These are phyloP conservation scores for Zosterops lateralis DNA, from an alignment of 2,113 vertebrate genomes.

Conservation along the genomic window DNA sequence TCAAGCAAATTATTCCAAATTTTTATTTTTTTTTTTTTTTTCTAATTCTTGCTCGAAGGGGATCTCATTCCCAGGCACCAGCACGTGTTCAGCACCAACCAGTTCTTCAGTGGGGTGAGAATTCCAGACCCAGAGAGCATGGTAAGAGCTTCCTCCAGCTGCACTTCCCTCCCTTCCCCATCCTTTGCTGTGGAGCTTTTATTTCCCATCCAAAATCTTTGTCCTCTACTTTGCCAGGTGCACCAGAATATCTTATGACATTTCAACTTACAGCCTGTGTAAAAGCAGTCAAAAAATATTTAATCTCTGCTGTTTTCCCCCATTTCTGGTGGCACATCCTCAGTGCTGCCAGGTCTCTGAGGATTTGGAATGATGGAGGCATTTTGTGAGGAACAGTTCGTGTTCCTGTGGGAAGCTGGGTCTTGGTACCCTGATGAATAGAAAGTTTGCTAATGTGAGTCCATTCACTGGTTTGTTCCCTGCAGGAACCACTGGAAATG, in stretches of 20 bases:
- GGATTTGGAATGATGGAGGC: rapidly evolving
- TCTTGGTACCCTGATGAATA: neutral
- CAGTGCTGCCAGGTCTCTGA: neutral
- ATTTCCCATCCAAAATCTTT: neutral
- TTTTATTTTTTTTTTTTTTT: neutral
- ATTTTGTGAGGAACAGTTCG: neutral
- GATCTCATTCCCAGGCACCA: slow-evolving; percentile 94
- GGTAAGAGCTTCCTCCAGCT: slow-evolving; percentile 73
- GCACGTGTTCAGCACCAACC: slow-evolving; percentile 94
- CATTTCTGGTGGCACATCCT: neutral
- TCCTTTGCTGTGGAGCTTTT: rapidly evolving
- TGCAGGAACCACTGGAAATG: slow-evolving; percentile 87
- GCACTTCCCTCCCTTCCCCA: rapidly evolving
- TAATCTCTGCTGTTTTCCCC: neutral
- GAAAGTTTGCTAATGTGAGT: neutral
- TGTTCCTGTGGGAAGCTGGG: neutral
- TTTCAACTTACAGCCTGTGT: neutral
- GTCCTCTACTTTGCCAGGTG: rapidly evolving
- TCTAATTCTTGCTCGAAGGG: slow-evolving; percentile 73
- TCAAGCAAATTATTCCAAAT: neutral
- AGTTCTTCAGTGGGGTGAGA: slow-evolving; percentile 92
- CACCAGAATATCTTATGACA: neutral
- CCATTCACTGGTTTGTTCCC: neutral
- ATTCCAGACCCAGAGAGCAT: slow-evolving; percentile 89
- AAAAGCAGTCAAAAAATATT: neutral